Evolutionary conservation across 53 echinoderm and acorn worm genomes (phyloP).

Genomic region (Mesocentrotus franciscanus): DNA sequence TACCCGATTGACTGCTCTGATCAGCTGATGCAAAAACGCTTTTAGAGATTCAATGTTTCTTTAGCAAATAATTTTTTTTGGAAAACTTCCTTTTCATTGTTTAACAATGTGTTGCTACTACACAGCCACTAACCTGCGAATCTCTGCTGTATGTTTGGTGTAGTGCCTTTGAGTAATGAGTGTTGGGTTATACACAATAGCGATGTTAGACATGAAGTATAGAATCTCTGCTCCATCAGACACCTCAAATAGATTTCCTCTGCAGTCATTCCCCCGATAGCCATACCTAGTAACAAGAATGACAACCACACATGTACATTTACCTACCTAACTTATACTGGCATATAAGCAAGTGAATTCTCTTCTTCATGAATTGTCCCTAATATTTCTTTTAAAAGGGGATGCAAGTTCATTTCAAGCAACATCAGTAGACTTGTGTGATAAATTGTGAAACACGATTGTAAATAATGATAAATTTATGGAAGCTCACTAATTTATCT

Average conservation of each 20-base stretch:
- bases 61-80: too few species aligned
- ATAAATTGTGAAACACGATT: too few species aligned
- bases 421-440: too few species aligned
- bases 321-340: not conserved
- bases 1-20: too few species aligned
- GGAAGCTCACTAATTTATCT: too few species aligned
- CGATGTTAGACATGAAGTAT: slow-evolving; percentile 87
- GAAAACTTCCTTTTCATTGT: too few species aligned
- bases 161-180: slow-evolving; percentile 86
- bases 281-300: slow-evolving; percentile 81
- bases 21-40: too few species aligned
- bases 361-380: not conserved
- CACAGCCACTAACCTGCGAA: slow-evolving; percentile 71
- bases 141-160: slow-evolving; percentile 83
- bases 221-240: slow-evolving; percentile 78
- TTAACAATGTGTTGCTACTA: too few species aligned
- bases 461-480: too few species aligned
- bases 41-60: too few species aligned
- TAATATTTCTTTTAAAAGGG: too few species aligned
- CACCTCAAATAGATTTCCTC: slow-evolving; percentile 84
- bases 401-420: too few species aligned
- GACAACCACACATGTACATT: not conserved
- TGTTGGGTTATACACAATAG: slow-evolving; percentile 79
- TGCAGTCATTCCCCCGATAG: slow-evolving; percentile 97
- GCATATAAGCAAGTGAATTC: not conserved